Evolutionary conservation across 2,888 invertebrate genomes (phyloP).

Genomic region (Steromphala cineraria): DNA sequence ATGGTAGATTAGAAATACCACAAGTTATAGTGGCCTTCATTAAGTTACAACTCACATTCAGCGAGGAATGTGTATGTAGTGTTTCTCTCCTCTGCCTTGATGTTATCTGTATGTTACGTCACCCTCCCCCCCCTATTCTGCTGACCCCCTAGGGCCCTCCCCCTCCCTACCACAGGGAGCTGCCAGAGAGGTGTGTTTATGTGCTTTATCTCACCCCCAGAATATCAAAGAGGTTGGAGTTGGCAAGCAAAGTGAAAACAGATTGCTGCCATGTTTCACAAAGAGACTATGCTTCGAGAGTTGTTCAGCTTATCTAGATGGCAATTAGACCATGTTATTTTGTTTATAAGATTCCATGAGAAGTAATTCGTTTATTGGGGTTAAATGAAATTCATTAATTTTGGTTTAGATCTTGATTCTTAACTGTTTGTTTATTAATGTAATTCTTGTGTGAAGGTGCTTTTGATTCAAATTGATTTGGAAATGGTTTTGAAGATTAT

Average conservation of each 20-base stretch:
- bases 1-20: not conserved
- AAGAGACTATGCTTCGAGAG: not conserved
- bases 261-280: conserved; percentile 1
- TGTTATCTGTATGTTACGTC: not conserved
- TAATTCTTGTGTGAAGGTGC: too few relatives aligned
- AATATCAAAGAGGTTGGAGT: not conserved
- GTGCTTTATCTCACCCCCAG: conserved; percentile 1
- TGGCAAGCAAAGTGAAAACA: conserved; percentile 10
- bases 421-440: too few relatives aligned
- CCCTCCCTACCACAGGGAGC: not conserved
- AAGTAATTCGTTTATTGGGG: too few relatives aligned
- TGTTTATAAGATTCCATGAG: not conserved
- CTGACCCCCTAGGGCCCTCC: not conserved
- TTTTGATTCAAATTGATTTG: too few relatives aligned
- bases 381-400: too few relatives aligned
- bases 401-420: too few relatives aligned
- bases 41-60: not conserved
- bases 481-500: too few relatives aligned
- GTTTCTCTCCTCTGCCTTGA: conserved; percentile 4
- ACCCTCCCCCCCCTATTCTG: not conserved
- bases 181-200: not conserved
- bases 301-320: not conserved
- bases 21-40: not conserved
- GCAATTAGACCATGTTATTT: conserved; percentile 8
- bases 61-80: not conserved